Base-by-base conservation (phyloP, 1,140 invertebrate genomes). In the Calephelis nemesis region DNA sequence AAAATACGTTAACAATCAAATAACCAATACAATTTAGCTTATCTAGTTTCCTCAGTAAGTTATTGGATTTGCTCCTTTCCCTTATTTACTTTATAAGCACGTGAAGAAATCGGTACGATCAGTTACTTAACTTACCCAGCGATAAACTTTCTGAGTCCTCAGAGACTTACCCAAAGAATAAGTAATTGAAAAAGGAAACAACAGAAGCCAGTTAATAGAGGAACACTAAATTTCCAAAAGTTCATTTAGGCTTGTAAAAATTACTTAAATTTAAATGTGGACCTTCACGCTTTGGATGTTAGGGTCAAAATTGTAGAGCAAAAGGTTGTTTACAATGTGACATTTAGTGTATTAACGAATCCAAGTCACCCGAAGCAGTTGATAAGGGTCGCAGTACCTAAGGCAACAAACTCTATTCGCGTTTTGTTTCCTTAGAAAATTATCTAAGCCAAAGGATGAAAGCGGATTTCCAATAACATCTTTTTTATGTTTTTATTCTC, bases 331-430 rank as follows among this genome's bases (percentile, higher is more conserved):
- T 60, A 60, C 65, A 66, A 70, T 73, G 67, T 79, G 78, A 75
- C 76, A 82, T 72, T 76, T 69, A 74, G 73, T 79, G 74, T 81
- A 81, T 78, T 75, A 71, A 64, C 78, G 74, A 81, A 81, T 80
- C 71, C 73, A 68, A 81, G 74, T 77, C 74, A 77, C 73, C 65
- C 78, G 78, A 78, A 78, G 75, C 69, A 76, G 81, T 82, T 85
- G 83, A 85, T 85, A 83, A 85, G 81, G 83, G 83, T 85, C 79
- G 72, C 74, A 77, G 74, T 65, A 77, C 75, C 76, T 78, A 77
- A 77, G 81, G 76, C 76, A 75, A 82, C 73, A 73, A 68, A 67
- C 70, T 15, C 15, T 19, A 30, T 39, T 60, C 54, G 54, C 54
- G 30, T 60, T 60, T 60, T 60, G 54, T 60, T 60, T 60, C 54